phyloP scores from a whole-genome alignment of 53 echinoderm and acorn worm genomes.

The Luidia sarsii region DNA sequence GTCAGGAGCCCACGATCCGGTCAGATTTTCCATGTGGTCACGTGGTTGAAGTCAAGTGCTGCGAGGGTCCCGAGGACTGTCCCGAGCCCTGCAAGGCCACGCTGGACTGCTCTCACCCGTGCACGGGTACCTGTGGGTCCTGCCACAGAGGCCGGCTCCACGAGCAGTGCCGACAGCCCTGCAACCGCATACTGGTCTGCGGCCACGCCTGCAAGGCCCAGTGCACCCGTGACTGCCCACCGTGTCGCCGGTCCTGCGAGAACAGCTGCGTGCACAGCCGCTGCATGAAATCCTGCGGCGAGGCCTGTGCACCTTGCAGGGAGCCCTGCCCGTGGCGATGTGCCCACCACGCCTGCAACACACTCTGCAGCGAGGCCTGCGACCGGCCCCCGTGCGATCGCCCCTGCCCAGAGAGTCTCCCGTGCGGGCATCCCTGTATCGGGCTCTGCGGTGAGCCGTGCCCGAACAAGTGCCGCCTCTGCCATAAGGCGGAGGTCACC shows the following conservation, averaged over 20 bases:
- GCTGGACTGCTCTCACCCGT: constrained; percentile 75
- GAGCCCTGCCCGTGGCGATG: constrained; percentile 90
- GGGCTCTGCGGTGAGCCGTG: constrained; percentile 94
- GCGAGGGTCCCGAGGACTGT: constrained; percentile 62
- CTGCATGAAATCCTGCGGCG: constrained; percentile 69
- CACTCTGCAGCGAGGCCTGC: constrained; percentile 75
- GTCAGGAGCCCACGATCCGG: constrained; percentile 36
- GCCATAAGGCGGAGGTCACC: constrained; percentile 82
- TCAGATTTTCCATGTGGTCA: constrained; percentile 70
- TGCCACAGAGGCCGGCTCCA: constrained; percentile 83
- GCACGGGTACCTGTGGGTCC: constrained; percentile 78
- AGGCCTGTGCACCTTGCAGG: constrained; percentile 71
- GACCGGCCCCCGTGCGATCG: constrained; percentile 66
- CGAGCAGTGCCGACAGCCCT: constrained; percentile 61
- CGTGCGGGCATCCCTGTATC: constrained; percentile 82
- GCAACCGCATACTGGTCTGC: constrained; percentile 80
- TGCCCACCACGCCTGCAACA: constrained; percentile 64
- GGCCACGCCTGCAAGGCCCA: constrained; percentile 75
- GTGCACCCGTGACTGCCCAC: constrained; percentile 84
- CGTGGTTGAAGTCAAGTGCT: constrained; percentile 55
- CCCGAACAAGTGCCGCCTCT: constrained; percentile 75
- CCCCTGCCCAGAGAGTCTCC: constrained; percentile 66
- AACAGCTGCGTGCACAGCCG: constrained; percentile 81
- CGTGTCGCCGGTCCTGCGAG: constrained; percentile 72
- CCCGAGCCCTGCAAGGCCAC: constrained; percentile 48